These are phyloP conservation scores for Miniopterus natalensis DNA, from an alignment of 2,113 vertebrate genomes.

Conservation along the genomic window DNA sequence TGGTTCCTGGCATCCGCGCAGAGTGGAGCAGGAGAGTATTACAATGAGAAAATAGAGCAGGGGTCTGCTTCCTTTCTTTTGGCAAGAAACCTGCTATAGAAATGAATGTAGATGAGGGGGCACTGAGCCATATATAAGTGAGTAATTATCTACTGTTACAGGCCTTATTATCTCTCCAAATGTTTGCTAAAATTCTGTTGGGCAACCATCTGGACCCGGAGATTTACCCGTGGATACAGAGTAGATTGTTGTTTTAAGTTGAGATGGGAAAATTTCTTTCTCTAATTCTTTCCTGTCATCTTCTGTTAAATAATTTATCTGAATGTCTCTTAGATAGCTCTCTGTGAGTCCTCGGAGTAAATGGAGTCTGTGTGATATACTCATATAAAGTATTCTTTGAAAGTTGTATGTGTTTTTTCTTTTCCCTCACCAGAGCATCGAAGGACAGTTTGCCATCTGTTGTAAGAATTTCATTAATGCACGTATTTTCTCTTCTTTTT, in stretches of 20 bases:
- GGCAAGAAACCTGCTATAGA: constrained; percentile 84
- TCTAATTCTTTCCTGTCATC: constrained; percentile 87
- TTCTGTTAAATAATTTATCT: constrained; percentile 88
- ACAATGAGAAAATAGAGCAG: constrained; percentile 61
- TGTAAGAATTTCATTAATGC: constrained; percentile 87
- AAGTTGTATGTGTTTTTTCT: constrained; percentile 71
- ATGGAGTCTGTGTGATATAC: constrained; percentile 81
- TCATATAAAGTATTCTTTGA: constrained; percentile 85
- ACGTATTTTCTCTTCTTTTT: constrained; percentile 84
- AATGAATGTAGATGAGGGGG: constrained; percentile 88
- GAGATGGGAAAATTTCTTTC: constrained; percentile 83
- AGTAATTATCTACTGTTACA: constrained; percentile 91
- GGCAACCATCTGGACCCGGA: constrained; percentile 91
- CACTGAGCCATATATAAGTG: constrained; percentile 89
- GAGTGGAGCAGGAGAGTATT: neutral
- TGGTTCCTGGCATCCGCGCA: constrained; percentile 60
- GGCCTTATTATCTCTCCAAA: constrained; percentile 92
- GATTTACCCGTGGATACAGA: constrained; percentile 87
- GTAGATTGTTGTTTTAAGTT: constrained; percentile 85
- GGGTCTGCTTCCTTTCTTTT: constrained; percentile 73
- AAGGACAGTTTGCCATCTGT: constrained; percentile 89
- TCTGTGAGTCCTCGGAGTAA: constrained; percentile 82
- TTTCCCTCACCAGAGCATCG: constrained; percentile 83
- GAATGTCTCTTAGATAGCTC: constrained; percentile 84
- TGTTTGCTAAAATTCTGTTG: constrained; percentile 92